A percentile compares a stretch with the other conserved stretches of the same genome.
phyloP scores from a whole-genome alignment of 2,888 invertebrate genomes.

The Seira ritae region DNA sequence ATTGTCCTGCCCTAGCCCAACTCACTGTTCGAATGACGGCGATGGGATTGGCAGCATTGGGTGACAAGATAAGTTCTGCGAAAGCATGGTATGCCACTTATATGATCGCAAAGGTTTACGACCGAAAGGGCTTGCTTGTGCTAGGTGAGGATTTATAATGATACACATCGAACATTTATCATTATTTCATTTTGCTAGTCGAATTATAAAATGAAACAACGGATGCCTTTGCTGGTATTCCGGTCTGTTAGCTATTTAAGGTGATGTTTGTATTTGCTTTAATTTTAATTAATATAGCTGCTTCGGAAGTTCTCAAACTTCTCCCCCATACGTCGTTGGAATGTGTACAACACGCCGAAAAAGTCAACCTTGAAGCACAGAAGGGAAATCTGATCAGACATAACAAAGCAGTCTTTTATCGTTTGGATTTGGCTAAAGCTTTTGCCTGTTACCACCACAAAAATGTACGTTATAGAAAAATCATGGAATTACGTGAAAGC shows the following conservation, averaged over 20 bases:
- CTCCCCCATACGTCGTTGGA: conserved; percentile 35
- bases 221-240: too few species aligned
- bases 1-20: conserved; percentile 52
- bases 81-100: conserved; percentile 50
- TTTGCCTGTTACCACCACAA: conserved; percentile 45
- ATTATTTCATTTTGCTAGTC: too few species aligned
- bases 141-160: conserved; percentile 39
- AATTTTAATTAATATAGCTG: conserved; percentile 25
- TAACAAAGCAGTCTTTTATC: conserved; percentile 44
- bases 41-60: conserved; percentile 25
- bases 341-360: conserved; percentile 45
- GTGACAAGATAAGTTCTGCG: conserved; percentile 35
- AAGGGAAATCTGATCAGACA: conserved; percentile 48
- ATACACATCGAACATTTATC: too few species aligned
- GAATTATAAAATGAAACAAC: too few species aligned
- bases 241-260: too few species aligned
- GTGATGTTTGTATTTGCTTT: background rate
- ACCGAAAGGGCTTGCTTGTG: conserved; percentile 50
- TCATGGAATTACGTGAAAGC: background rate
- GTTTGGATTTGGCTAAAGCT: conserved; percentile 52
- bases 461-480: conserved; percentile 37
- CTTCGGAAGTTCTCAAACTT: conserved; percentile 57
- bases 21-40: conserved; percentile 46
- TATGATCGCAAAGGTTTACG: conserved; percentile 43
- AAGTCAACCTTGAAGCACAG: conserved; percentile 14